Evolutionary conservation across 64 coral and sea anemone species (phyloP), one percentile per base, ranked within the genome.

Genomic region (Actinia equina): DNA sequence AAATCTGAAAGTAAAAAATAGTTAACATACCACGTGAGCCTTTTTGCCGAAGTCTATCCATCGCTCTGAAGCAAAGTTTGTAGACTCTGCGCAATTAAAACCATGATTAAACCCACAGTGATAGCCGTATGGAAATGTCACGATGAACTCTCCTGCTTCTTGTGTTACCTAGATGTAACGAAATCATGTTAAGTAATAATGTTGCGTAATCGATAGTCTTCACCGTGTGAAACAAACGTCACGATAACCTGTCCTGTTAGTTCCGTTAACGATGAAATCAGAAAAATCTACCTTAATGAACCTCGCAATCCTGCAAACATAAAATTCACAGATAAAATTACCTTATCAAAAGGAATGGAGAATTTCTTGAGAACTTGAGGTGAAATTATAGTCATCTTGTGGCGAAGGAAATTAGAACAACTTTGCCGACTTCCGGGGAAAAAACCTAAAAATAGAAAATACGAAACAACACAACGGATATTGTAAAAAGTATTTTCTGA

Each of bases 21-120:
- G 12, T 49, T 14, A 8, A 88, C 91, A 71, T 51, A 99, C 96
- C 41, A 88, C 55, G 23, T 91, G 27, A 25, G 96, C 96, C 87
- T 86, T 95, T 77, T 99, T 99, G 15, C 96, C 96, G 89, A 82
- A 99, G 85, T 99, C 96, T 80, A 99, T 99, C 96, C 96, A 99
- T 82, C 96, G 92, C 84, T 99, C 96, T 46, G 93, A 93, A 42
- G 96, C 96, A 99, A 99, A 99, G 83, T 99, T 99, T 44, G 96
- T 99, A 61, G 96, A 99, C 49, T 99, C 96, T 67, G 96, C 96
- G 93, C 96, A 99, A 81, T 99, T 99, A 43, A 95, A 99, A 14
- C 96, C 96, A 90, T 99, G 93, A 55, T 99, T 99, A 42, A 99
- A 99, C 53, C 96, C 96, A 91, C 93, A 94, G 55, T 99, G 96